Evolutionary conservation across 2,797 vertebrate genomes (phyloP), one percentile per base, ranked within the genome.

Genomic region (Melanogrammus aeglefinus): DNA sequence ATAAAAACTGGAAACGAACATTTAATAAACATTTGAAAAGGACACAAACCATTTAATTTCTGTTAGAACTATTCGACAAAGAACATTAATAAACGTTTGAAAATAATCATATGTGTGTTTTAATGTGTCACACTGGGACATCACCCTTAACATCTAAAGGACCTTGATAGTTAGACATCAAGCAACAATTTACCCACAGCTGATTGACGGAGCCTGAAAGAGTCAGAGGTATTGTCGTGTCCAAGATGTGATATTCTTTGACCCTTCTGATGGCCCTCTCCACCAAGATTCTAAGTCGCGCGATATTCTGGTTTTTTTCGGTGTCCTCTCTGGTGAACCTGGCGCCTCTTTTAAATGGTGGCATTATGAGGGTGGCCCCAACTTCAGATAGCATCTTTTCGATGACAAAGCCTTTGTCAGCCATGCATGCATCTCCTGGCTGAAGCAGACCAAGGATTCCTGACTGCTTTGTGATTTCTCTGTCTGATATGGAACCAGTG

Each of bases 231-330:
- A 85, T 24, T 57, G 51, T 27, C 1, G 6, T 38, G 18, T 82
- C 79, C 75, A 73, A 80, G 24, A 78, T 82, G n/a, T 80, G 78
- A 27, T 76, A 82, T 13, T 81, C 76, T 44, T 76, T 85, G 14
- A 80, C 72, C 18, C 77, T 80, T 3, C 36, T 44, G 33, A 83
- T 85, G 7, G 44, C 75, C 39, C 73, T 76, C 38, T 39, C 38
- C 38, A 39, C 38, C 38, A 39, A 39, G 38, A 39, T 39, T 10
- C 38, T 39, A 3, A 39, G 38, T 39, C 38, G 38, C 0, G 38
- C 38, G 38, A 39, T 39, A 39, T 10, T 39, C 38, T 39, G 38
- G 5, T 1, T 39, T 39, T 39, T 39, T 39, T 39, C 38, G 38
- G 38, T 39, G 38, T 39, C 38, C 38, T 39, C 38, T 39, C 3